These are phyloP conservation scores for Falco concolor DNA, from an alignment of 2,797 vertebrate species.

Conservation along the genomic window DNA sequence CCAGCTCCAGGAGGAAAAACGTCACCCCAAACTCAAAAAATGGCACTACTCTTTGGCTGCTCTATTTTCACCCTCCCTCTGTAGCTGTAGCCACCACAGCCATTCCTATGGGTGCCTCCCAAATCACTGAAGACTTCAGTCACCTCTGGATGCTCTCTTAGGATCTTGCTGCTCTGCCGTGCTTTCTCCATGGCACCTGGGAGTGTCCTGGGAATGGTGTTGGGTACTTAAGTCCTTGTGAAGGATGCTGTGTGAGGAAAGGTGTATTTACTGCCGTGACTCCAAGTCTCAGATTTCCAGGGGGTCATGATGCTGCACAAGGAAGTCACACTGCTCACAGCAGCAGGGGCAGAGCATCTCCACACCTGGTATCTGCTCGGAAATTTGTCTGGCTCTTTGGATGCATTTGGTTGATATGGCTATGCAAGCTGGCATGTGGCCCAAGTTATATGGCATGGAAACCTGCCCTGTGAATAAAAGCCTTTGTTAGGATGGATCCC, in stretches of 20 bases:
- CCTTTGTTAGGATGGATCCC: slow-evolving; percentile 37
- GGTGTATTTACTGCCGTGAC: background rate
- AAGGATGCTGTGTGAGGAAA: background rate
- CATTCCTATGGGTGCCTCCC: background rate
- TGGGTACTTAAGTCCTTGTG: background rate
- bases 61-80: background rate
- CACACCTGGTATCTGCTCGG: background rate
- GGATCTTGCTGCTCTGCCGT: background rate
- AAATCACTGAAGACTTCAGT: background rate
- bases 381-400: background rate
- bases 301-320: background rate
- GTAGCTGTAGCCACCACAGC: background rate
- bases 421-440: background rate
- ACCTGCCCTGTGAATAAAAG: slow-evolving; percentile 23
- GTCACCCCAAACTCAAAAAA: background rate
- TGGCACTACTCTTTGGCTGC: background rate
- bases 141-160: background rate
- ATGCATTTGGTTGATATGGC: background rate
- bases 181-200: background rate
- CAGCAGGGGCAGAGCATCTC: background rate
- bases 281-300: background rate
- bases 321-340: background rate
- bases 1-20: background rate
- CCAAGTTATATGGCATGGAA: background rate
- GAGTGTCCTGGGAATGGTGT: background rate